Conservation (phyloP, 2,797 vertebrate genomes). For the Amblyopsis hoosieri region DNA sequence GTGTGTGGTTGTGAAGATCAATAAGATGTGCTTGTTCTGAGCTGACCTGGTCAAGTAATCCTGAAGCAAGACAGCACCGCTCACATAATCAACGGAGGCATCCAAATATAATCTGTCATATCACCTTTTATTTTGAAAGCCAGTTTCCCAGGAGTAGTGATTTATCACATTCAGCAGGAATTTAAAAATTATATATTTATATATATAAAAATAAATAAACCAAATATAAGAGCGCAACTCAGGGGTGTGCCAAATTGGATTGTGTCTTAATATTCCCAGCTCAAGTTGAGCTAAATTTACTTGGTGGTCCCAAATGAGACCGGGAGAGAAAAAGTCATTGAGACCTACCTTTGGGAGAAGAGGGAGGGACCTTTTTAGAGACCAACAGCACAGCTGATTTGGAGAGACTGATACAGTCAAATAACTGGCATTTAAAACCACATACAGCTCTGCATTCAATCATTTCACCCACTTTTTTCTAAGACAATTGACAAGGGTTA, state of each 20-base stretch:
- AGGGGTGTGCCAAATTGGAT: conserved; percentile 19
- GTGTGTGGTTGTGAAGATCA: conserved; percentile 19
- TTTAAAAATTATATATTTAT: conserved; percentile 29
- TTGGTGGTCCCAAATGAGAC: conserved; percentile 34
- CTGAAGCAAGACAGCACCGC: conserved; percentile 70
- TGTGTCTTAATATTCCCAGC: conserved; percentile 10
- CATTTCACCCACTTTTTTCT: background rate
- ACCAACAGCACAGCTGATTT: conserved; percentile 54
- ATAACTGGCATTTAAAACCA: conserved; percentile 30
- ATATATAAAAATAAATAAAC: conserved; percentile 30
- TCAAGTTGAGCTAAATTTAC: conserved; percentile 9
- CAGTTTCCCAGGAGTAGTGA: conserved; percentile 66
- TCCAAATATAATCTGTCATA: conserved; percentile 75
- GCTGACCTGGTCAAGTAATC: conserved; percentile 52
- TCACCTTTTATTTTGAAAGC: conserved; percentile 82
- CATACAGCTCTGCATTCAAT: conserved; percentile 12
- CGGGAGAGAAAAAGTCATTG: conserved; percentile 41
- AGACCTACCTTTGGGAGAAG: conserved; percentile 79
- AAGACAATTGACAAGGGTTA: too few relatives aligned
- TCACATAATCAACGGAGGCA: conserved; percentile 80
- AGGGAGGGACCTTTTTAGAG: conserved; percentile 43
- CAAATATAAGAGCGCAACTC: conserved; percentile 35
- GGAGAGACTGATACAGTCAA: conserved; percentile 46
- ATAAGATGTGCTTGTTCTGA: conserved; percentile 30
- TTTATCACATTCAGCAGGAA: conserved; percentile 72